A percentile compares a stretch with the other conserved stretches of the same genome.
Evolutionary conservation across 2,113 vertebrate genomes (phyloP).

Genomic region (Corythoichthys haematopterus): DNA sequence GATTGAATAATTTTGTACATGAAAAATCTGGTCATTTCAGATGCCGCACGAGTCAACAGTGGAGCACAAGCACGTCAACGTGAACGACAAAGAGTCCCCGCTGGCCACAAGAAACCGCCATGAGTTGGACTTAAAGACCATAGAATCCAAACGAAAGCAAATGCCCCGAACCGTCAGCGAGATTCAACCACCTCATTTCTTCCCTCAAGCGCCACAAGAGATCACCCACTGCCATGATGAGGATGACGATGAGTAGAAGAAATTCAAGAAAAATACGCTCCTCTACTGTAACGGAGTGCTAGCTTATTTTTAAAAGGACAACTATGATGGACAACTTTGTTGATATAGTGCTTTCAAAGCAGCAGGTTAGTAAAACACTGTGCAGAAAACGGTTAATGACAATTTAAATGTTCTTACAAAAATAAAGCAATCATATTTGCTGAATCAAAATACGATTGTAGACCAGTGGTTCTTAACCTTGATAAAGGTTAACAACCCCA

Average conservation of each 20-base stretch:
- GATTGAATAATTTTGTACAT: too few relatives aligned
- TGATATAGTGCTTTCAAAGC: too few relatives aligned
- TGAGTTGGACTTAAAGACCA: slow-evolving; percentile 89
- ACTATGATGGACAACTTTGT: too few relatives aligned
- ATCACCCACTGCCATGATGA: slow-evolving; percentile 99
- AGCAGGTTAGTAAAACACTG: too few relatives aligned
- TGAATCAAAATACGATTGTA: too few relatives aligned
- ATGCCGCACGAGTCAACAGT: slow-evolving; percentile 98
- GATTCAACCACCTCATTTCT: slow-evolving; percentile 95
- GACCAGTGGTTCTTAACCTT: too few relatives aligned
- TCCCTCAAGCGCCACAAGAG: slow-evolving; percentile 91
- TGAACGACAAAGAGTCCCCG: slow-evolving; percentile 82
- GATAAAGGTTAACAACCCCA: too few relatives aligned
- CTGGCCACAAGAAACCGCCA: slow-evolving; percentile 89
- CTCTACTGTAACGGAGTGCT: too few relatives aligned
- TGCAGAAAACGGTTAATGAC: too few relatives aligned
- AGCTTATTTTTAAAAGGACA: too few relatives aligned
- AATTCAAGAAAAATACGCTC: slow-evolving; percentile 27
- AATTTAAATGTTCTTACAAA: too few relatives aligned
- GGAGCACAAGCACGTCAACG: slow-evolving; percentile 90
- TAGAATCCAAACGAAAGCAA: slow-evolving; percentile 87
- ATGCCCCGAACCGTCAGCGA: slow-evolving; percentile 96
- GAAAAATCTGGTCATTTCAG: slow-evolving; percentile 53
- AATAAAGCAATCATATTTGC: too few relatives aligned
- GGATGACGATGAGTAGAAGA: slow-evolving; percentile 94